Evolutionary conservation across 2,888 invertebrate genomes (phyloP).

Genomic region (Diogma glabrata): DNA sequence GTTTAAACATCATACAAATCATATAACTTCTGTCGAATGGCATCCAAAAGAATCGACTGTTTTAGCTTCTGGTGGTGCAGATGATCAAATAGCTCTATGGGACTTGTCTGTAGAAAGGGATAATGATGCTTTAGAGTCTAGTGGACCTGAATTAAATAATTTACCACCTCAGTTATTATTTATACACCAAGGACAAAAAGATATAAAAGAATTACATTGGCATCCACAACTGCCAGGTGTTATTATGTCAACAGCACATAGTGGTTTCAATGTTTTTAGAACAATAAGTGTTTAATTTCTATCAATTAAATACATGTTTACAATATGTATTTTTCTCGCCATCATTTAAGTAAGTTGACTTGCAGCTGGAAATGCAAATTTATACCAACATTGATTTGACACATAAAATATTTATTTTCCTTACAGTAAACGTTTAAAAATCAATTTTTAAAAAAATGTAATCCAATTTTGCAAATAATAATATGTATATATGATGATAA

Average conservation of each 20-base stretch:
- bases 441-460: too few relatives aligned
- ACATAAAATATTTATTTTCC: too few relatives aligned
- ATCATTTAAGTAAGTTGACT: slow-evolving; percentile 1
- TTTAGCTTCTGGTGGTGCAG: slow-evolving; percentile 84
- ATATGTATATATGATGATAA: too few relatives aligned
- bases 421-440: too few relatives aligned
- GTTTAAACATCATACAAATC: slow-evolving; percentile 89
- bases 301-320: background rate
- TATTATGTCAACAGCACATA: slow-evolving; percentile 84
- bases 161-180: slow-evolving; percentile 93
- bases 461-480: too few relatives aligned
- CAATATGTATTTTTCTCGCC: slow-evolving; percentile 1
- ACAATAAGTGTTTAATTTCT: slow-evolving; percentile 79
- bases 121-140: slow-evolving; percentile 54
- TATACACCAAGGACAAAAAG: slow-evolving; percentile 94
- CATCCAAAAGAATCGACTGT: slow-evolving; percentile 87
- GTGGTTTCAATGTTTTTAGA: slow-evolving; percentile 94
- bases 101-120: slow-evolving; percentile 88
- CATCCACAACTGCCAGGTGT: slow-evolving; percentile 91
- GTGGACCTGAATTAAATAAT: slow-evolving; percentile 53
- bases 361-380: too few relatives aligned
- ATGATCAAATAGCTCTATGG: slow-evolving; percentile 95
- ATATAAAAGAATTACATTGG: slow-evolving; percentile 98
- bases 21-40: slow-evolving; percentile 96
- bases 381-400: too few relatives aligned